Percentiles rank a stretch among this genome's conserved stretches.
These are phyloP conservation scores for Argyrosomus regius DNA, from an alignment of 2,797 vertebrate genomes.

Conservation along the genomic window DNA sequence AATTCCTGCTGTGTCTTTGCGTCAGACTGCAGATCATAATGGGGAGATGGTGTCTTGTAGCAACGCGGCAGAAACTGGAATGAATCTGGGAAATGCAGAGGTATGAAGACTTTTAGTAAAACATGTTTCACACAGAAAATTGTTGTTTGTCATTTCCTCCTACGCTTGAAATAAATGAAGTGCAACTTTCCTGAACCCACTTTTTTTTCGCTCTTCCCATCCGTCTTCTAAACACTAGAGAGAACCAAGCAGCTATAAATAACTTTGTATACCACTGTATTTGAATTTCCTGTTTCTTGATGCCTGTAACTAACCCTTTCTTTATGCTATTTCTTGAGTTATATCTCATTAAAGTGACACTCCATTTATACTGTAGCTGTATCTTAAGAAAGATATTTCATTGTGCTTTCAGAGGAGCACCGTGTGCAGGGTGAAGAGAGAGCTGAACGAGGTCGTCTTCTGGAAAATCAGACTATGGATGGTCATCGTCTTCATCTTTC, in stretches of 20 bases:
- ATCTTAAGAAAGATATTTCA: not conserved
- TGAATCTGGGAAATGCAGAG: not conserved
- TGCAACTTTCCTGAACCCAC: not conserved
- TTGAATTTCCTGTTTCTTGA: not conserved
- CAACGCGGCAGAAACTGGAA: not conserved
- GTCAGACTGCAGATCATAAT: constrained; percentile 44
- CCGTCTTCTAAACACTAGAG: not conserved
- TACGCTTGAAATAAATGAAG: constrained; percentile 14
- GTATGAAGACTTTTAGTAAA: constrained; percentile 19
- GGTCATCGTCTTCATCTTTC: constrained; percentile 53
- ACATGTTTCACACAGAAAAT: not conserved
- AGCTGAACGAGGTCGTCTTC: constrained; percentile 53
- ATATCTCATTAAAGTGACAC: not conserved
- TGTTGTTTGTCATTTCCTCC: not conserved
- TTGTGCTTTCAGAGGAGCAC: constrained; percentile 17
- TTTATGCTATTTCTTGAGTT: not conserved
- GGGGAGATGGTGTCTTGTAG: fast-evolving
- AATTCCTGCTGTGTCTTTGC: constrained; percentile 12
- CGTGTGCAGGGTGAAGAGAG: not conserved
- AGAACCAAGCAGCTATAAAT: not conserved
- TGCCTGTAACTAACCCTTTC: not conserved
- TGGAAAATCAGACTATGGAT: constrained; percentile 72
- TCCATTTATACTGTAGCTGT: not conserved
- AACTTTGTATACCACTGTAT: not conserved
- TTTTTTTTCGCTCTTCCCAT: not conserved